A percentile compares a stretch with the other conserved stretches of the same genome.
phyloP scores from a whole-genome alignment of 2,797 vertebrate genomes.

The Falco berigora region DNA sequence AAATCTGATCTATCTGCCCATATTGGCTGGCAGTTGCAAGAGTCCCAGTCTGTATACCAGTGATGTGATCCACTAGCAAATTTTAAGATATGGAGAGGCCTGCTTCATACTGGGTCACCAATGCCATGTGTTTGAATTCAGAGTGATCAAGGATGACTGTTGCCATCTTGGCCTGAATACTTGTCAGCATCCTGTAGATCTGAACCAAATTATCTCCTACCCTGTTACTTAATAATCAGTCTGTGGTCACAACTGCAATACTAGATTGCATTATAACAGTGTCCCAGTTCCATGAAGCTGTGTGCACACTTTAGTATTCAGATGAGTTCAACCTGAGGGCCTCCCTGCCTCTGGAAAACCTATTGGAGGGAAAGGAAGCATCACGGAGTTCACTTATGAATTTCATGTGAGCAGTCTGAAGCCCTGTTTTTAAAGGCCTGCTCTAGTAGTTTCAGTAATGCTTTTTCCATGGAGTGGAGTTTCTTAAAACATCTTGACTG shows the following conservation, averaged over 20 bases:
- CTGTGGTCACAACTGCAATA: not conserved
- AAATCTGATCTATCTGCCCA: too few species aligned
- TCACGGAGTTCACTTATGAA: not conserved
- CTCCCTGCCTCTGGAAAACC: not conserved
- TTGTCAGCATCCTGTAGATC: not conserved
- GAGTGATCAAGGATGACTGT: not conserved
- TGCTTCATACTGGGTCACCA: not conserved
- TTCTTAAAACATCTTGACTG: not conserved
- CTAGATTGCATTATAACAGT: not conserved
- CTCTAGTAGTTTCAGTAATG: not conserved
- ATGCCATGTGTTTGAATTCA: not conserved
- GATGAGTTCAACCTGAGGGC: not conserved
- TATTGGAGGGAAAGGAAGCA: not conserved
- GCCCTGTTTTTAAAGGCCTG: not conserved
- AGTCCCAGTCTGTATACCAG: too few species aligned
- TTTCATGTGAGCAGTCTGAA: not conserved
- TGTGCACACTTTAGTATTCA: rapidly evolving
- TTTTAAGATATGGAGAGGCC: too few species aligned
- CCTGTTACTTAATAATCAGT: not conserved
- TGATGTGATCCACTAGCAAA: too few species aligned
- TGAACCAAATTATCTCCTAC: not conserved
- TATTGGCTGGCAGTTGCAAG: too few species aligned
- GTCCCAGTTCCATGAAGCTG: not conserved
- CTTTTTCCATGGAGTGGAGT: not conserved
- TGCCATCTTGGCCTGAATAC: not conserved